Percentiles rank a stretch among this genome's conserved stretches.
Conservation (phyloP, 2,113 vertebrate species). For the Sander lucioperca region DNA sequence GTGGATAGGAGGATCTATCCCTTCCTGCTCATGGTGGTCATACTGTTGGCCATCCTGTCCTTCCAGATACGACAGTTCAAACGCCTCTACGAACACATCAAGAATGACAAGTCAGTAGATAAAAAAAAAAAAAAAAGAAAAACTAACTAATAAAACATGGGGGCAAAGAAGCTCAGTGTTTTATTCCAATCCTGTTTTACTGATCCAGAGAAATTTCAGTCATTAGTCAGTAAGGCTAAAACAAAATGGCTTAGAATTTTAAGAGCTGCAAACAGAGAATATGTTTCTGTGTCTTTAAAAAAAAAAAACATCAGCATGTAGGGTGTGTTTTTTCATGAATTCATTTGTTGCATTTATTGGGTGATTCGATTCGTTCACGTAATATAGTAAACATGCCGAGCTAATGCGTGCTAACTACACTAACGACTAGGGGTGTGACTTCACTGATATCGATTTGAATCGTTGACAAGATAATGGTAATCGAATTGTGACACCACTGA, state of each 20-base stretch:
- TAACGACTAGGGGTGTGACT: no score
- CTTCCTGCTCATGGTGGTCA: slow-evolving; percentile 94
- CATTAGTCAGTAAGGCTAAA: neutral
- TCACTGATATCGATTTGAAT: no score
- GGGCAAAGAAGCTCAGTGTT: neutral
- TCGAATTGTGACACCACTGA: no score
- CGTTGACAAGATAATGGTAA: no score
- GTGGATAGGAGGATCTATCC: slow-evolving; percentile 95
- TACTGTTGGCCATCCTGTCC: slow-evolving; percentile 93
- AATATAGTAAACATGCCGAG: no score
- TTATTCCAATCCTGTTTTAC: neutral
- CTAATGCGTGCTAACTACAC: no score
- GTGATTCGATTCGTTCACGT: no score
- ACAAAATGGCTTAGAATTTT: neutral
- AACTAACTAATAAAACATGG: neutral
- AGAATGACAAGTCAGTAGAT: slow-evolving; percentile 95
- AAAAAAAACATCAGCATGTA: no score
- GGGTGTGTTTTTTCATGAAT: neutral
- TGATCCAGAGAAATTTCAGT: no score
- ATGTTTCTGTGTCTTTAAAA: neutral
- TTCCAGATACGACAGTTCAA: slow-evolving; percentile 99
- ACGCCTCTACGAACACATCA: slow-evolving; percentile 98
- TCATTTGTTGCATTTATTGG: no score
- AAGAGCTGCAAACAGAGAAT: neutral
- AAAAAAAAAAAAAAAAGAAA: neutral